phyloP scores from a whole-genome alignment of 2,888 invertebrate genomes.

The Bursaphelenchus okinawaensis region DNA sequence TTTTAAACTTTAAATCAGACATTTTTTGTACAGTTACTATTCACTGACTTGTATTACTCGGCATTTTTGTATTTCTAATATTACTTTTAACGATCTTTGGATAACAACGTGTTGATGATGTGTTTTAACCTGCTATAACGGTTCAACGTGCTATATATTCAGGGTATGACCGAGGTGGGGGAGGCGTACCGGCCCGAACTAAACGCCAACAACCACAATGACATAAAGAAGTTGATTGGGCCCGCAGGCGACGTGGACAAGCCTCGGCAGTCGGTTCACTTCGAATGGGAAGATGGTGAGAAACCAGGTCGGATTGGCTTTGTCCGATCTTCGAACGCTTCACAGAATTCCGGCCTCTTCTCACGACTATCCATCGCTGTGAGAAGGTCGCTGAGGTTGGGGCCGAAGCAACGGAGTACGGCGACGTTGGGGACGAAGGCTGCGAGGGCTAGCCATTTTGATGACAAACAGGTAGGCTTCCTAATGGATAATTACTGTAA shows the following conservation, averaged over 20 bases:
- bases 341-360: conserved; percentile 13
- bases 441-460: neutral
- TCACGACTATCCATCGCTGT: conserved; percentile 38
- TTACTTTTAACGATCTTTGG: too few relatives aligned
- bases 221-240: neutral
- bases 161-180: neutral
- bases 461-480: conserved; percentile 10
- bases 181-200: neutral
- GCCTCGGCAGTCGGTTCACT: neutral
- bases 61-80: too few relatives aligned
- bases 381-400: conserved; percentile 38
- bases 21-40: too few relatives aligned
- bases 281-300: neutral
- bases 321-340: neutral
- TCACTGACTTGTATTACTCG: too few relatives aligned
- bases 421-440: neutral
- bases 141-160: too few relatives aligned
- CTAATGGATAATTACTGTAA: neutral
- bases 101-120: too few relatives aligned
- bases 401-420: conserved; percentile 23
- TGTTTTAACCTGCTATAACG: too few relatives aligned
- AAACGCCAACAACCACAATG: neutral
- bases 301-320: conserved; percentile 1
- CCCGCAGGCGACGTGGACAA: neutral
- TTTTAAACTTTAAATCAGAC: too few relatives aligned